Evolutionary conservation across 2,113 vertebrate species (phyloP).

Genomic region (Tachycineta bicolor): DNA sequence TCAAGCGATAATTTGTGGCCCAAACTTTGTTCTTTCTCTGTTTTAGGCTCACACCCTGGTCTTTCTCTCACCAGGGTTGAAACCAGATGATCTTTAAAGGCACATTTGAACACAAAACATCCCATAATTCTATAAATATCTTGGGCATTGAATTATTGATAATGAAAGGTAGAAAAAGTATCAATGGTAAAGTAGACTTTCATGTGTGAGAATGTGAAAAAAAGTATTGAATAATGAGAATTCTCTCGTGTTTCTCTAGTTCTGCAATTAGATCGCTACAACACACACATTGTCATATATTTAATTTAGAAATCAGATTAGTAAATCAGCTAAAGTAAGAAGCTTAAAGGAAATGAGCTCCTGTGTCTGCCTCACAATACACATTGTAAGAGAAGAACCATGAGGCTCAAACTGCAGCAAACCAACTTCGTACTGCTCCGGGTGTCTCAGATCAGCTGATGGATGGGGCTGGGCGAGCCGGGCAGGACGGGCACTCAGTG

Average conservation of each 20-base stretch:
- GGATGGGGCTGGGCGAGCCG: neutral
- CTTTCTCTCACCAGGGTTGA: neutral
- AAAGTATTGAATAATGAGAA: neutral
- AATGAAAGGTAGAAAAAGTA: neutral
- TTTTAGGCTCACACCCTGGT: neutral
- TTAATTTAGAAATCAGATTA: neutral
- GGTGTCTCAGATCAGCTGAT: neutral
- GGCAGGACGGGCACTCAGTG: neutral
- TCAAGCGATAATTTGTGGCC: neutral
- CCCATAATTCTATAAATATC: neutral
- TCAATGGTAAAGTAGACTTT: neutral
- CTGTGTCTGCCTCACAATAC: neutral
- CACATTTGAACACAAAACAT: accelerated
- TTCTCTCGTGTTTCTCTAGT: neutral
- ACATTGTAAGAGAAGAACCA: neutral
- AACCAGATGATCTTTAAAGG: neutral
- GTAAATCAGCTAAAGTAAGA: neutral
- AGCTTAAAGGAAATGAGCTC: neutral
- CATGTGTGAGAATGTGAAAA: neutral
- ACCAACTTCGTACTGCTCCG: neutral
- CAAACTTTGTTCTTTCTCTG: neutral
- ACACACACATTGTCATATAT: neutral
- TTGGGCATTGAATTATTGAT: neutral
- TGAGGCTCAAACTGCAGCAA: neutral
- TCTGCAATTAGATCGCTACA: neutral